These are phyloP conservation scores for Cyphomyrus discorhynchus DNA, from an alignment of 2,113 vertebrate genomes.

Conservation along the genomic window DNA sequence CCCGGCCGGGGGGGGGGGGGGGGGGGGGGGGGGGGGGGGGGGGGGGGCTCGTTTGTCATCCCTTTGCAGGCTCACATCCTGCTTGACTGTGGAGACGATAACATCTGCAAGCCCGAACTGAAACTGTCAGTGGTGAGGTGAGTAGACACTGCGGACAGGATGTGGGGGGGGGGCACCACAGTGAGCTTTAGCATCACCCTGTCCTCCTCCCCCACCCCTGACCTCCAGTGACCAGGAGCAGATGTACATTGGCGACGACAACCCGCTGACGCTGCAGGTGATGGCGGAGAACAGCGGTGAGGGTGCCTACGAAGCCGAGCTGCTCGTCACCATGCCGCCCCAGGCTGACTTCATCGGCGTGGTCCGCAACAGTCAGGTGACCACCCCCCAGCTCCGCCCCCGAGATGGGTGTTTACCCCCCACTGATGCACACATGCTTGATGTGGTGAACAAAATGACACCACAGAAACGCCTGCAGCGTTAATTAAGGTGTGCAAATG, in stretches of 20 bases:
- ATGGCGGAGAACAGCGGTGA: constrained; percentile 82
- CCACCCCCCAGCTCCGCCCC: background rate
- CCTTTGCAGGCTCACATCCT: constrained; percentile 81
- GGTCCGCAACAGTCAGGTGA: constrained; percentile 79
- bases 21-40: too few species aligned
- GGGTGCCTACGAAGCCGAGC: constrained; percentile 93
- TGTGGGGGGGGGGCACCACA: background rate
- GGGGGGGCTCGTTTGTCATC: background rate
- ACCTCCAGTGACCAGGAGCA: constrained; percentile 73
- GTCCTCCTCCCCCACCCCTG: background rate
- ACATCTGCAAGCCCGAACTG: constrained; percentile 88
- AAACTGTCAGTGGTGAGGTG: constrained; percentile 78
- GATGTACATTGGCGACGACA: constrained; percentile 91
- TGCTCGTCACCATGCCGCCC: constrained; percentile 71
- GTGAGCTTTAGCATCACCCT: background rate
- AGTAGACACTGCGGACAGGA: background rate
- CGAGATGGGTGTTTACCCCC: background rate
- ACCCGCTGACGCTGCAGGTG: constrained; percentile 78
- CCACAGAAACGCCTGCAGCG: background rate
- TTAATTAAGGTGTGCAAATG: background rate
- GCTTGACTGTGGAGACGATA: constrained; percentile 90
- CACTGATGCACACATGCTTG: background rate
- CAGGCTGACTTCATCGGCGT: constrained; percentile 91
- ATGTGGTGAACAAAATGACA: background rate
- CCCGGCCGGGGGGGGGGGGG: too few species aligned